These are phyloP conservation scores for Trichopria drosophilae DNA, from an alignment of 2,888 invertebrate genomes.

Conservation along the genomic window DNA sequence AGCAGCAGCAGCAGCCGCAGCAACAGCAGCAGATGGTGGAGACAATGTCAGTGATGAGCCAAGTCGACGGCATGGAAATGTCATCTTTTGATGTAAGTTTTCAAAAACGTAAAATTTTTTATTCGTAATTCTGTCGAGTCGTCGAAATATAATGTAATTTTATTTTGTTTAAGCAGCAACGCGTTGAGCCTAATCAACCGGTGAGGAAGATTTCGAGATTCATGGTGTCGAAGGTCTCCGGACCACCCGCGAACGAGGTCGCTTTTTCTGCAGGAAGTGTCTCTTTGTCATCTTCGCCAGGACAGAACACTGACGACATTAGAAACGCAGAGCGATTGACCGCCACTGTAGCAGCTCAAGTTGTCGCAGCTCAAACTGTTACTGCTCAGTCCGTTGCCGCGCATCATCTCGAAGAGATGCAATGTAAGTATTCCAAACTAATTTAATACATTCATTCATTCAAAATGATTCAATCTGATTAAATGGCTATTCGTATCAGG, in stretches of 20 bases:
- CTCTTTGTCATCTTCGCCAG: constrained; percentile 30
- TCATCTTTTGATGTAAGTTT: too few relatives aligned
- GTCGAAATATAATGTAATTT: constrained; percentile 2
- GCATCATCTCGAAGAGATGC: constrained; percentile 42
- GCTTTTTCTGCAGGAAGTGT: too few relatives aligned
- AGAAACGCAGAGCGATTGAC: constrained; percentile 14
- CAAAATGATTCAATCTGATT: too few relatives aligned
- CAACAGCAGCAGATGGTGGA: too few relatives aligned
- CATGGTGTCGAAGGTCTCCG: constrained; percentile 65
- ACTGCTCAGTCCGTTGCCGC: background rate
- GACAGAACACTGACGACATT: constrained; percentile 35
- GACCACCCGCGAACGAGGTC: constrained; percentile 46
- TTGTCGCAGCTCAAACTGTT: background rate
- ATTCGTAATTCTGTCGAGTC: background rate
- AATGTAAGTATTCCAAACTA: constrained; percentile 36
- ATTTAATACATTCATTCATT: too few relatives aligned
- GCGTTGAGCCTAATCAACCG: constrained; percentile 51
- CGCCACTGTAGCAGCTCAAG: too few relatives aligned
- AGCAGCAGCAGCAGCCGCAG: constrained; percentile 35
- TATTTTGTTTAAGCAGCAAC: constrained; percentile 30
- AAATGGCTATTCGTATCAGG: too few relatives aligned
- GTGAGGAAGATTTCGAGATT: constrained; percentile 79
- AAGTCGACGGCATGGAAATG: too few relatives aligned
- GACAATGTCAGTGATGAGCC: too few relatives aligned
- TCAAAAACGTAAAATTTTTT: constrained; percentile 4